Conservation (phyloP, 2,888 invertebrate species). For the Homarus gammarus region DNA sequence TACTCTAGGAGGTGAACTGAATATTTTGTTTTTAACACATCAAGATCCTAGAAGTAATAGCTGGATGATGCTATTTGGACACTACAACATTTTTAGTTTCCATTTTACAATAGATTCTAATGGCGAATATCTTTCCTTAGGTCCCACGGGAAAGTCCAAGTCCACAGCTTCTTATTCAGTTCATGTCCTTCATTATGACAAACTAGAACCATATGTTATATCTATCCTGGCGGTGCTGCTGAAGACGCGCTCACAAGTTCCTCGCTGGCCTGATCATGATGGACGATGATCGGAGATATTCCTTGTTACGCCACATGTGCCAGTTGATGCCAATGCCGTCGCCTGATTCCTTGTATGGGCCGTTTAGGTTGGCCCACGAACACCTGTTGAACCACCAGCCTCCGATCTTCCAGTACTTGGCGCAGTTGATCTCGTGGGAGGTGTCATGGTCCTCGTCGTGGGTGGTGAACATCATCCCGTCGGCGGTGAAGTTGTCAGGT, state of each 20-base stretch:
- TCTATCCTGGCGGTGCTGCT: neutral
- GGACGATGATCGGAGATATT: conserved; percentile 66
- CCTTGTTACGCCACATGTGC: conserved; percentile 76
- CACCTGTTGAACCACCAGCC: conserved; percentile 76
- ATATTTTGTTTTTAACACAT: no score
- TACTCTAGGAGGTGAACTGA: no score
- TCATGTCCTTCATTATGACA: no score
- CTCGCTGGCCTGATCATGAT: conserved; percentile 74
- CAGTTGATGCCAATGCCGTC: conserved; percentile 76
- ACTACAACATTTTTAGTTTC: neutral
- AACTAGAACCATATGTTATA: no score
- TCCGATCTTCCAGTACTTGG: conserved; percentile 74
- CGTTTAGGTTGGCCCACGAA: conserved; percentile 76
- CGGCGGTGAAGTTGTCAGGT: conserved; percentile 74
- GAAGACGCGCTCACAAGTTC: conserved; percentile 5
- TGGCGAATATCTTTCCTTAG: neutral
- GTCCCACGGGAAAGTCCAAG: neutral
- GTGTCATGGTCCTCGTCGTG: conserved; percentile 74
- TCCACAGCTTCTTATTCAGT: neutral
- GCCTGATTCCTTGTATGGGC: conserved; percentile 72
- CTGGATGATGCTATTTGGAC: no score
- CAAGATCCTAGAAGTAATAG: no score
- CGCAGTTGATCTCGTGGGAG: conserved; percentile 75
- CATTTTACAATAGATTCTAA: neutral
- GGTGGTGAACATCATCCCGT: conserved; percentile 75